Percentiles rank a stretch among this genome's conserved stretches.
Evolutionary conservation across 2,888 invertebrate species (phyloP).

Genomic region (Tinea pellionella): DNA sequence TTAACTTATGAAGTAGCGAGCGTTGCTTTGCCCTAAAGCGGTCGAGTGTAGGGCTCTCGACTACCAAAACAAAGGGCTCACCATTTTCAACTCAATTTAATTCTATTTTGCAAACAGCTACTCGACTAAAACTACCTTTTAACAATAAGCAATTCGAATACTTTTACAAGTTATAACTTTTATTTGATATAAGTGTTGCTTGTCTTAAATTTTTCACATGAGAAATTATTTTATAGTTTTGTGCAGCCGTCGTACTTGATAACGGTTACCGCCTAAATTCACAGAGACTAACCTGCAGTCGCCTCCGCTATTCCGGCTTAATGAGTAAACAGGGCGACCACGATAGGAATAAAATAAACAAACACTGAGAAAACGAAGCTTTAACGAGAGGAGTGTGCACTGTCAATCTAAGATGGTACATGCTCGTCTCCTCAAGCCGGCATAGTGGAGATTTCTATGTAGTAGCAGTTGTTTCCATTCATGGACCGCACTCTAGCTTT

Average conservation of each 20-base stretch:
- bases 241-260: background rate
- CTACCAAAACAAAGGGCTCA: conserved; percentile 3
- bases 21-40: conserved; percentile 6
- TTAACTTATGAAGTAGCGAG: conserved; percentile 8
- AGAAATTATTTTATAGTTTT: background rate
- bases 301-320: too few relatives aligned
- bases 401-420: too few relatives aligned
- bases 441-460: too few relatives aligned
- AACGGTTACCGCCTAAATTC: too few relatives aligned
- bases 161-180: conserved; percentile 5
- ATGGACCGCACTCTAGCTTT: too few relatives aligned
- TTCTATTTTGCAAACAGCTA: conserved; percentile 60
- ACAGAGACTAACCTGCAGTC: too few relatives aligned
- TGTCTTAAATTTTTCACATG: background rate
- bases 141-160: background rate
- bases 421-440: too few relatives aligned
- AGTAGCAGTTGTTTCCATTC: too few relatives aligned
- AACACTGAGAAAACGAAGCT: too few relatives aligned
- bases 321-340: too few relatives aligned
- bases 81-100: conserved; percentile 41
- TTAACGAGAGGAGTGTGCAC: too few relatives aligned
- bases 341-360: too few relatives aligned
- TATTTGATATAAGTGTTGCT: background rate
- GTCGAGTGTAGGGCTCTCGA: background rate
- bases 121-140: conserved; percentile 12